These are phyloP conservation scores for Cinara cedri DNA, from an alignment of 2,888 invertebrate species.

Conservation along the genomic window DNA sequence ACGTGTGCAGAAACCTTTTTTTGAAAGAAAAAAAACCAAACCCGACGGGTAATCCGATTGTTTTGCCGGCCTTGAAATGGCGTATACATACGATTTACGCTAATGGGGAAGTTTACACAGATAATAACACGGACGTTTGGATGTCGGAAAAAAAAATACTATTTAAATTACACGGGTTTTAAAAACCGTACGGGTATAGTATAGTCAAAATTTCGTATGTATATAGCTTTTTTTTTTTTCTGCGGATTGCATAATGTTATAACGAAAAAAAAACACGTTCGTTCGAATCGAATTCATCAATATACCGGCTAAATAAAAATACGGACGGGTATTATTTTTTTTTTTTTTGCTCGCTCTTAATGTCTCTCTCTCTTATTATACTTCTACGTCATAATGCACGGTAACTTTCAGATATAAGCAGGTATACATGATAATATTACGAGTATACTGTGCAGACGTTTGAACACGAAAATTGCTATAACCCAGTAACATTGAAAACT, in stretches of 20 bases:
- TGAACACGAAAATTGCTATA: neutral
- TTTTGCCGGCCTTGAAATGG: slow-evolving; percentile 28
- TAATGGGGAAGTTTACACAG: slow-evolving; percentile 30
- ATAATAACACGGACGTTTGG: neutral
- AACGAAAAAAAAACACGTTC: slow-evolving; percentile 1
- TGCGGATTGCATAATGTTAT: neutral
- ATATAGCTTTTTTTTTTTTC: neutral
- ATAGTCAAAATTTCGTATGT: neutral
- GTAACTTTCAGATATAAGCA: neutral
- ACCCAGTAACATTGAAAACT: slow-evolving; percentile 34
- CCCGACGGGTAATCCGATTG: slow-evolving; percentile 15
- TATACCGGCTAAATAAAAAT: neutral
- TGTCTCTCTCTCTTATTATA: neutral
- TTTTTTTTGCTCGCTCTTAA: neutral
- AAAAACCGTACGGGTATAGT: neutral
- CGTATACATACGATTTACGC: neutral
- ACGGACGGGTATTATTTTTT: neutral
- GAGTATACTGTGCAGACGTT: neutral
- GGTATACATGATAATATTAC: too few relatives aligned
- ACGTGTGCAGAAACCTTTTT: slow-evolving; percentile 6
- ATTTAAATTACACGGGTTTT: slow-evolving; percentile 29
- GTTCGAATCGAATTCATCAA: slow-evolving; percentile 25
- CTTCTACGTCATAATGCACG: neutral
- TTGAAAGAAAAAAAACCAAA: slow-evolving; percentile 32
- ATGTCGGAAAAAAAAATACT: neutral